phyloP scores from a whole-genome alignment of 2,113 vertebrate genomes.

The Empidonax alnorum region DNA sequence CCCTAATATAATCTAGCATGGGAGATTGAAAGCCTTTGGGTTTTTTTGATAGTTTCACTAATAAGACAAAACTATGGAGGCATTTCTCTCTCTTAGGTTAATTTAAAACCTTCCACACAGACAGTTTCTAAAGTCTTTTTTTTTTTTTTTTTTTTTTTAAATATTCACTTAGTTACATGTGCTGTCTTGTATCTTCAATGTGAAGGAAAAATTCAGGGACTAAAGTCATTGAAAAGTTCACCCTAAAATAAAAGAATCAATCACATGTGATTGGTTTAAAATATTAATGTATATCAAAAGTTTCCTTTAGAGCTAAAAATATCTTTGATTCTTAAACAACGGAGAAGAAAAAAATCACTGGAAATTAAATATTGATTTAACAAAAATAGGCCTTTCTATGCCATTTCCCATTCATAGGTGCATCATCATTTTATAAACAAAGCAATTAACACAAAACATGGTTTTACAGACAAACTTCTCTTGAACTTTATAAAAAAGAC shows the following conservation, averaged over 20 bases:
- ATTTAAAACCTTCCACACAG: neutral
- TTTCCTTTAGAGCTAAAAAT: neutral
- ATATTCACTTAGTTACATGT: neutral
- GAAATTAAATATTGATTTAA: conserved; percentile 22
- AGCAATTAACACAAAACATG: neutral
- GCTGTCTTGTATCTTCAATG: neutral
- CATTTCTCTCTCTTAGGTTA: neutral
- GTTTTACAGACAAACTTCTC: neutral
- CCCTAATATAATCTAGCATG: neutral
- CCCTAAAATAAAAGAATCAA: neutral
- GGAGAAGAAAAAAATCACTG: neutral
- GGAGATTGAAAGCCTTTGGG: neutral
- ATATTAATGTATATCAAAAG: neutral
- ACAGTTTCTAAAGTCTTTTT: neutral
- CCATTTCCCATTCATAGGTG: neutral
- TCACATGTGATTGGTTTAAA: neutral
- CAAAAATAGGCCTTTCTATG: neutral
- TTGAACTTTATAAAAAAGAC: neutral
- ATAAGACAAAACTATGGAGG: neutral
- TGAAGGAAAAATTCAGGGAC: neutral
- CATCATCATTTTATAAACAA: neutral
- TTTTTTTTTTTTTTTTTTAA: neutral
- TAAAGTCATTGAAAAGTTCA: neutral
- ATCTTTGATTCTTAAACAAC: neutral
- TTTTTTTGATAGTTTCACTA: neutral